These are phyloP conservation scores for Cuculus canorus DNA, from an alignment of 2,797 vertebrate genomes.

Conservation along the genomic window DNA sequence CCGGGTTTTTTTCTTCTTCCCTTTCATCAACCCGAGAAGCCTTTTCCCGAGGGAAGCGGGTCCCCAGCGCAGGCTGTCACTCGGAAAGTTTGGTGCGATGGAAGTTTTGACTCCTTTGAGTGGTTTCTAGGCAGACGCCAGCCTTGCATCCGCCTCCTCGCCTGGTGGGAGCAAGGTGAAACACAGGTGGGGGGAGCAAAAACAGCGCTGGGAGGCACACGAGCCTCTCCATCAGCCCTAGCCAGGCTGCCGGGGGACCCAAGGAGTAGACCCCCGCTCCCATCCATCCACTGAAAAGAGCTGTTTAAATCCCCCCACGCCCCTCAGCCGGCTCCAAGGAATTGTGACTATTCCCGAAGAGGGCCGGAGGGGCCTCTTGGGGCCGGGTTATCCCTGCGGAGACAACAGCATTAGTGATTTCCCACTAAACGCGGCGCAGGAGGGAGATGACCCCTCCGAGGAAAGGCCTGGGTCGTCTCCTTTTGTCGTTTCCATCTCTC, in stretches of 20 bases:
- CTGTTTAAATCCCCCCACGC: neutral
- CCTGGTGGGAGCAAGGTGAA: neutral
- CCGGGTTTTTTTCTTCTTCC: too few relatives aligned
- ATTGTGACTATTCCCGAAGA: neutral
- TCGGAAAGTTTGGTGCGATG: neutral
- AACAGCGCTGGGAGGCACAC: neutral
- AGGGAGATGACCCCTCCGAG: neutral
- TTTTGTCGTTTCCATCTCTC: slow-evolving; percentile 32
- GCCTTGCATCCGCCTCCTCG: rapidly evolving
- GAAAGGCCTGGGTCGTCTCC: neutral
- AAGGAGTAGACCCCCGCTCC: neutral
- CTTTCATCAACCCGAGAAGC: neutral
- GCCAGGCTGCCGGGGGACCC: neutral
- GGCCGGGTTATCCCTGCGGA: neutral
- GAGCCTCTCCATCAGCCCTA: neutral
- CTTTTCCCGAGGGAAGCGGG: neutral
- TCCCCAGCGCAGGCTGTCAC: neutral
- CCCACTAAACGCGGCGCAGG: neutral
- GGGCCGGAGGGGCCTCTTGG: neutral
- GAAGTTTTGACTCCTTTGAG: neutral
- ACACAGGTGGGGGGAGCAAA: neutral
- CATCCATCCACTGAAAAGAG: neutral
- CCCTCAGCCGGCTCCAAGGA: neutral
- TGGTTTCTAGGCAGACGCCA: neutral
- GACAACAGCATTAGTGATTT: neutral